Evolutionary conservation across 2,797 vertebrate genomes (phyloP), one percentile per base, ranked within the genome.

Genomic region (Parauchenoglanis punctatus): DNA sequence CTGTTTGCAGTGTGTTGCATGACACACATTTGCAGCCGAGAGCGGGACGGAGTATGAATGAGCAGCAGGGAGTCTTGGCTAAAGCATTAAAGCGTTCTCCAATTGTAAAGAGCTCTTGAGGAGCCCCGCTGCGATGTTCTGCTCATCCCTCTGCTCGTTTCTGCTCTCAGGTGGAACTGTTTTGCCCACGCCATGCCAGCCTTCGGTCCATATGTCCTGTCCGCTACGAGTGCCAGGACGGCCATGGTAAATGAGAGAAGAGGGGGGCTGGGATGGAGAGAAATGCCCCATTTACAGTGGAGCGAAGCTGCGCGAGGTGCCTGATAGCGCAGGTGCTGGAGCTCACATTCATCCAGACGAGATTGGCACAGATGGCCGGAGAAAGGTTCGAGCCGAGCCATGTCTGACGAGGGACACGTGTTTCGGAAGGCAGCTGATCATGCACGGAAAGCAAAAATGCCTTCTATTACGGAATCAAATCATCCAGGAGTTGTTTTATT

Each of bases 171-270:
- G 68, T 82, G 86, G 58, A 77, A 85, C 76, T 88, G 85, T 59
- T 82, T 87, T 70, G 49, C 86, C 77, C 85, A 54, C 80, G 84
- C 84, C 72, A 23, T 56, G 83, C 83, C 85, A 83, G 85, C 77
- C 82, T 77, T 58, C 81, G 58, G 68, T 54, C 90, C 86, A 86
- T 90, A 89, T 87, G 89, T 78, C 87, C 70, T 52, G 81, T 73
- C 59, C 85, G 28, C 59, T 35, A 61, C 40, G 81, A 40, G 76
- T 82, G 87, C 82, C 90, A 86, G 88, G 65, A 65, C 20, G 68
- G 91, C 90, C 63, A 61, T 88, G 90, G 93, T 88, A 89, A 85
- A 91, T 58, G 89, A 88, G 90, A 91, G 88, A 18, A 58, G 84
- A 20, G 20, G n/a, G 58, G 59, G 49, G 52, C 7, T 70, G 73